phyloP scores from a whole-genome alignment of 1,140 invertebrate species.

The Drosophila pallidifrons region DNA sequence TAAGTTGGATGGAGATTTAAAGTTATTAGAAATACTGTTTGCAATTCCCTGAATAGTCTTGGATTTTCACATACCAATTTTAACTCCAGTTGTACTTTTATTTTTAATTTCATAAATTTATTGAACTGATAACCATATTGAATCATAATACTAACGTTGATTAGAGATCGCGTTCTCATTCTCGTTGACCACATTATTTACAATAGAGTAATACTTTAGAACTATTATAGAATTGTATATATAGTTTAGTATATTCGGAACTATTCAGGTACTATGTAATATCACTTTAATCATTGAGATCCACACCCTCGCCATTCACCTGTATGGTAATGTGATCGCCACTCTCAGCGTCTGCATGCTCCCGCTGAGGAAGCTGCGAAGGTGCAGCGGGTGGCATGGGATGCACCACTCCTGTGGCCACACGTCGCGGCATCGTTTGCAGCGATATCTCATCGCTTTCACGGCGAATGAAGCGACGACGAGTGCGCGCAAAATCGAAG shows the following conservation, averaged over 20 bases:
- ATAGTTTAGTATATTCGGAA: background rate
- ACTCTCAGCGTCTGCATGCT: slow-evolving; percentile 19
- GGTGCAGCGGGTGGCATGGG: background rate
- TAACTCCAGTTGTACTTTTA: too few species aligned
- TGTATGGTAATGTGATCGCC: slow-evolving; percentile 70
- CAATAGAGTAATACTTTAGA: slow-evolving; percentile 1
- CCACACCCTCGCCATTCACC: slow-evolving; percentile 74
- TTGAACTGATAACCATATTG: too few species aligned
- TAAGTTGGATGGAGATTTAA: too few species aligned
- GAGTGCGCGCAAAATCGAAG: slow-evolving; percentile 70
- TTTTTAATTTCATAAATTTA: too few species aligned
- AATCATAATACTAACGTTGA: background rate
- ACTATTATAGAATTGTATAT: background rate
- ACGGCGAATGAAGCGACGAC: slow-evolving; percentile 63
- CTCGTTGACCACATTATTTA: slow-evolving; percentile 19
- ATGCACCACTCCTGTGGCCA: slow-evolving; percentile 5
- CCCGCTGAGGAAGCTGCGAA: slow-evolving; percentile 8
- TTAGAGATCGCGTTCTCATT: background rate
- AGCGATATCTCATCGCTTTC: slow-evolving; percentile 72
- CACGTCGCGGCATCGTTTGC: slow-evolving; percentile 44
- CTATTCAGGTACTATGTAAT: slow-evolving; percentile 17
- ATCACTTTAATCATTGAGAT: slow-evolving; percentile 61
- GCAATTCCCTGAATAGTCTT: too few species aligned
- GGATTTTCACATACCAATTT: too few species aligned
- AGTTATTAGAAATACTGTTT: too few species aligned